Conservation (phyloP, 2,888 invertebrate genomes). For the Pandemis corylana region DNA sequence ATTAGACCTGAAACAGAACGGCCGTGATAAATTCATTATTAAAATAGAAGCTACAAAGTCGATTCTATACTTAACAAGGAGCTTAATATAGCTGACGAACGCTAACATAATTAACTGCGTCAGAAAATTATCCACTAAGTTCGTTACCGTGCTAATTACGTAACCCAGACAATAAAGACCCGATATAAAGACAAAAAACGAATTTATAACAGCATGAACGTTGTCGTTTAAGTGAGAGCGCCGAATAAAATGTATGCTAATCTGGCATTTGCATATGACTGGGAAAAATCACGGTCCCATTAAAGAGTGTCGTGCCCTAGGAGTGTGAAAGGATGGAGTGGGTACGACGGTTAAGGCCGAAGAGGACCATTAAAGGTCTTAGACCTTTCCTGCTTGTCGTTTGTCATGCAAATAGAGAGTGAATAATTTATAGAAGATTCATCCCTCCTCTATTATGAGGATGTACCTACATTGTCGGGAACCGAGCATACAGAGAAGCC, state of each 20-base stretch:
- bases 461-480: constrained; percentile 62
- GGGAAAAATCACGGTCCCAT: constrained; percentile 76
- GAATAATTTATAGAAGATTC: constrained; percentile 80
- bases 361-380: constrained; percentile 74
- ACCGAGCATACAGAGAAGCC: constrained; percentile 58
- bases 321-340: constrained; percentile 62
- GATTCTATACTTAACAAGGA: constrained; percentile 14
- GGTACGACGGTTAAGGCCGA: constrained; percentile 59
- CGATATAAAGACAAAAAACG: constrained; percentile 54
- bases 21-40: neutral
- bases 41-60: neutral
- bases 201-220: constrained; percentile 62
- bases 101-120: constrained; percentile 16
- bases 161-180: constrained; percentile 46
- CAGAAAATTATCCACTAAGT: constrained; percentile 17
- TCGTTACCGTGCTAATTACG: constrained; percentile 27
- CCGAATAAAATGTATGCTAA: constrained; percentile 75
- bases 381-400: constrained; percentile 74
- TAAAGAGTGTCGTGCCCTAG: constrained; percentile 66
- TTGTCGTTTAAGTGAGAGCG: constrained; percentile 59
- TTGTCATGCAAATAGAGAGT: constrained; percentile 82
- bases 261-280: constrained; percentile 76
- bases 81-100: constrained; percentile 1
- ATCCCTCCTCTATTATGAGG: constrained; percentile 68
- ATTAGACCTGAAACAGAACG: too few relatives aligned